Base-by-base conservation (phyloP, 2,113 vertebrate genomes). In the Phylloscopus whistleri region DNA sequence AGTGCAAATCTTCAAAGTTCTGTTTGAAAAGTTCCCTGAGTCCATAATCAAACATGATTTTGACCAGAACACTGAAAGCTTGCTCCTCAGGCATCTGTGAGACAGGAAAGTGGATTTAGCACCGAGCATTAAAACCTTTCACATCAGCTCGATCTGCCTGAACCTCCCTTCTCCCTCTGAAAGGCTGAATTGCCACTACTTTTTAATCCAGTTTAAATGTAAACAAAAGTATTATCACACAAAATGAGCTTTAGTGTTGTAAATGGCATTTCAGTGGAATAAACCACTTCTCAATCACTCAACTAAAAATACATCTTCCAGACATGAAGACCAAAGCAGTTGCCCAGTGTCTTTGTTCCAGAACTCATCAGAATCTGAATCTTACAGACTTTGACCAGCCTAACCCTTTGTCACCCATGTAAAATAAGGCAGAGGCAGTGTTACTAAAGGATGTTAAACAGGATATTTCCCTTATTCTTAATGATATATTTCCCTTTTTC, bases 11-110 rank as follows among this genome's bases (percentile, higher is more conserved):
- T 98, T 99, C 99, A 98, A 99, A 99, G 95, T 99, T 99, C 97
- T 99, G 99, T 97, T 99, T 99, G 98, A 99, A 99, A 97, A 99
- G 99, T 97, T 99, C 99, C 98, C 99, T 98, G 98, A 99, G 99
- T 95, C 99, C 99, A 27, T 99, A 99, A 94, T 99, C 99, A 97
- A 99, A 99, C 99, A 99, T 99, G 98, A 99, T 99, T 98, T 99
- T 99, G 94, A 99, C 99, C 97, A 99, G 98, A 92, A 99, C 99
- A 92, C 99, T 99, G 97, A 99, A 99, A 15, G 99, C 99, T 97
- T 99, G 99, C 94, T 99, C 99, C 97, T 99, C 99, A 48, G 99
- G 99, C 99, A 99, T 99, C 99, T 99, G 96, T 43, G 94, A 87
- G 24, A 95, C 16, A 91, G 64, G 23, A 84, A 86, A 84, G 31